phyloP scores from a whole-genome alignment of 2,797 vertebrate species.

The Phataginus tetradactyla region DNA sequence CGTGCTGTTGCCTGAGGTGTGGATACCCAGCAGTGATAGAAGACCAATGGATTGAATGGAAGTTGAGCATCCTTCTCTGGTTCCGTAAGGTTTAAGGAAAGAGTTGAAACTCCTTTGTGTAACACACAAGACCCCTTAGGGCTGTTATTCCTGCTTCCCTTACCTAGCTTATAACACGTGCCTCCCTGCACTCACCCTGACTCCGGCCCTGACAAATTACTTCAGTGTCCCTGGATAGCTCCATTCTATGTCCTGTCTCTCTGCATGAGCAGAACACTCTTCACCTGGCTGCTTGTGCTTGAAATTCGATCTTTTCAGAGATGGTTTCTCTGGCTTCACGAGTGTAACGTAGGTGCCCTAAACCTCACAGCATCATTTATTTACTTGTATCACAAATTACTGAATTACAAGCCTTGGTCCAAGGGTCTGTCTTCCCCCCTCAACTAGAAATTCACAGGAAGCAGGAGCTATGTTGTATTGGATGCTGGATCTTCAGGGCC shows the following conservation, averaged over 20 bases:
- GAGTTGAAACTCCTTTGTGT: background rate
- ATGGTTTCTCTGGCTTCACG: background rate
- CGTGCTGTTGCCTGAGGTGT: background rate
- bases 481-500: background rate
- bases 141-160: background rate
- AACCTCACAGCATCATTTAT: background rate
- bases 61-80: background rate
- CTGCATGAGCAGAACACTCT: background rate
- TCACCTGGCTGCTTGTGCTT: background rate
- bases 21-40: background rate
- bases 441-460: background rate
- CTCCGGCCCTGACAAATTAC: background rate
- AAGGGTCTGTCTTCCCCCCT: background rate
- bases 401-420: background rate
- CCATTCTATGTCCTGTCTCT: background rate
- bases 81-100: background rate
- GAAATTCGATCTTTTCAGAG: background rate
- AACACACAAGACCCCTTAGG: background rate
- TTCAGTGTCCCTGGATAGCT: background rate
- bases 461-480: background rate
- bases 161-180: accelerated
- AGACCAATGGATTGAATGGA: background rate
- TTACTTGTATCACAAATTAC: background rate
- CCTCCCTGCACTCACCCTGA: background rate
- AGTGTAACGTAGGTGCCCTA: background rate